These are phyloP conservation scores for Drosophila pachea DNA, from an alignment of 1,140 invertebrate species.

Conservation along the genomic window DNA sequence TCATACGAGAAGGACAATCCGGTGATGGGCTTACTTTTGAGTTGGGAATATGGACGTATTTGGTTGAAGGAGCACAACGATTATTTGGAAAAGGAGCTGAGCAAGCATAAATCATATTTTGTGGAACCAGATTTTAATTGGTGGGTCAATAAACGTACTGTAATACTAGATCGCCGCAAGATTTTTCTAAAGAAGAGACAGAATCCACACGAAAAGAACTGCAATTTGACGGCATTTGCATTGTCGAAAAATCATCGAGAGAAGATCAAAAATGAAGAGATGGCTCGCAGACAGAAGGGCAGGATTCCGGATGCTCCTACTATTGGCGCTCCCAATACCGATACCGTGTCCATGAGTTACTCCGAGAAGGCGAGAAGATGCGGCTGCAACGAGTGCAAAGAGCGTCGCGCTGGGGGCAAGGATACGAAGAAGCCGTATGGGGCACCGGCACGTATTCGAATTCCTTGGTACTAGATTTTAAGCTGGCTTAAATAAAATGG, in stretches of 20 bases:
- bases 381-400: conserved; percentile 28
- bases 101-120: conserved; percentile 4
- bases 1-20: conserved; percentile 17
- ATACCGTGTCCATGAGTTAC: neutral
- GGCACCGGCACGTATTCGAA: neutral
- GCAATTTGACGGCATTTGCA: conserved; percentile 26
- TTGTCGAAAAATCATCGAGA: neutral
- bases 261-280: neutral
- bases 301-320: too few species aligned
- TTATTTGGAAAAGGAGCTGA: neutral
- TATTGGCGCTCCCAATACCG: neutral
- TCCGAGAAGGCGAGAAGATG: conserved; percentile 9
- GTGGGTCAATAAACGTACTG: conserved; percentile 31
- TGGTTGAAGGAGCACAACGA: conserved; percentile 34
- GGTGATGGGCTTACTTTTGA: conserved; percentile 25
- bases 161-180: conserved; percentile 22
- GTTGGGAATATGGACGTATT: conserved; percentile 37
- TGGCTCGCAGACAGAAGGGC: neutral
- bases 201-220: conserved; percentile 30
- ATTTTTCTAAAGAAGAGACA: conserved; percentile 21
- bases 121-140: conserved; percentile 32
- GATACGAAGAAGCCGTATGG: neutral
- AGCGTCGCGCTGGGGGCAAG: conserved; percentile 3
- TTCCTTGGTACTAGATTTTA: conserved; percentile 44
- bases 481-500: too few species aligned